phyloP scores from a whole-genome alignment of 2,113 vertebrate species.

The Lepidothrix coronata region DNA sequence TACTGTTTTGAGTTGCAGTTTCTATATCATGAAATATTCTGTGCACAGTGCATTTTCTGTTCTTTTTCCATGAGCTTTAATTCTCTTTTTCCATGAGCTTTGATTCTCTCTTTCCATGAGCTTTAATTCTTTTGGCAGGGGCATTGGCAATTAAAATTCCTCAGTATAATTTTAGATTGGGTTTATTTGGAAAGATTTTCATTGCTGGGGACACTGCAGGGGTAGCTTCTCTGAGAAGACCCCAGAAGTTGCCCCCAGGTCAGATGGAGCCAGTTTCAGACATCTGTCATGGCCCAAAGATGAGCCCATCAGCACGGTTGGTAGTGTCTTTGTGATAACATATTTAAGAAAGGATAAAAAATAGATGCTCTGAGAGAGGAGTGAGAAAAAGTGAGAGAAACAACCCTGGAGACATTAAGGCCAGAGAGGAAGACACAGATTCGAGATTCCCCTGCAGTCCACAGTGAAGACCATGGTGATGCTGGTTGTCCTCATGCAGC shows the following conservation, averaged over 20 bases:
- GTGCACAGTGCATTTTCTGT: background rate
- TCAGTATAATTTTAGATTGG: background rate
- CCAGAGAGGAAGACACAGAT: rapidly evolving
- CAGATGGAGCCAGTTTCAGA: background rate
- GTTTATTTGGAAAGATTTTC: background rate
- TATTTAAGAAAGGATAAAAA: background rate
- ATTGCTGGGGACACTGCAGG: rapidly evolving
- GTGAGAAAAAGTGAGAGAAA: background rate
- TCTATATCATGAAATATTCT: background rate
- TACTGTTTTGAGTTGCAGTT: background rate
- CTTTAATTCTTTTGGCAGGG: background rate
- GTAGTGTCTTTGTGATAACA: background rate
- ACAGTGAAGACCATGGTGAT: rapidly evolving
- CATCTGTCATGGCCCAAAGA: rapidly evolving
- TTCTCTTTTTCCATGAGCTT: background rate
- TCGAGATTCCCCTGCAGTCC: background rate
- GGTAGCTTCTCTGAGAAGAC: background rate
- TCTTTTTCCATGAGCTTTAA: background rate
- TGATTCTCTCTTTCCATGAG: background rate
- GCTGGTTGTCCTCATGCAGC: background rate
- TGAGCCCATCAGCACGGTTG: background rate
- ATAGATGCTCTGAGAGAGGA: background rate
- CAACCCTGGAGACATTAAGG: background rate
- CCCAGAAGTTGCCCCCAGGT: background rate
- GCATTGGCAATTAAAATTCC: background rate